Conservation (phyloP, 2,888 invertebrate species). For the Antheraea yamamai region DNA sequence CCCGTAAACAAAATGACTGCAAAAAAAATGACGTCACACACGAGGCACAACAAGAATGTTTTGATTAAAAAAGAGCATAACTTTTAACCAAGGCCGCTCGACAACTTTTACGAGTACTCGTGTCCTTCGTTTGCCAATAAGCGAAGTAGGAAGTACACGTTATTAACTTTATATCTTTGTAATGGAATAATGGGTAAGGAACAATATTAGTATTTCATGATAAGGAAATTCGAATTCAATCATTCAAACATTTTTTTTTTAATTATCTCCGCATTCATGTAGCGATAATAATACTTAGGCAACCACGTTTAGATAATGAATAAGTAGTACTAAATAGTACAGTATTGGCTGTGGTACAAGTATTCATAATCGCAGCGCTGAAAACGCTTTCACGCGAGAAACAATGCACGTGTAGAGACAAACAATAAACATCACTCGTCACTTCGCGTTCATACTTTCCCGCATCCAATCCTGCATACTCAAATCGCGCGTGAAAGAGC, state of each 20-base stretch:
- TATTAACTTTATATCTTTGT: conserved; percentile 10
- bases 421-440: no score
- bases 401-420: no score
- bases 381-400: no score
- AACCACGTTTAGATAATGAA: background rate
- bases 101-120: conserved; percentile 7
- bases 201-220: conserved; percentile 19
- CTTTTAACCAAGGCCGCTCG: conserved; percentile 7
- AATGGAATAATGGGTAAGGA: conserved; percentile 13
- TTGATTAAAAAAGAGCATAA: background rate
- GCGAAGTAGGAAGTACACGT: conserved; percentile 15
- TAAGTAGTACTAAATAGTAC: background rate
- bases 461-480: background rate
- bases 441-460: no score
- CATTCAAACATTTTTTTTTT: conserved; percentile 6
- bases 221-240: conserved; percentile 15
- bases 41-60: background rate
- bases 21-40: background rate
- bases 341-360: no score
- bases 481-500: no score
- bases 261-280: conserved; percentile 14
- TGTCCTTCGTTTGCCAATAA: background rate
- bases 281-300: background rate
- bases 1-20: background rate
- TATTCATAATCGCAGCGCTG: no score